Evolutionary conservation across 2,888 invertebrate species (phyloP).

Genomic region (Scaptomyza flava): DNA sequence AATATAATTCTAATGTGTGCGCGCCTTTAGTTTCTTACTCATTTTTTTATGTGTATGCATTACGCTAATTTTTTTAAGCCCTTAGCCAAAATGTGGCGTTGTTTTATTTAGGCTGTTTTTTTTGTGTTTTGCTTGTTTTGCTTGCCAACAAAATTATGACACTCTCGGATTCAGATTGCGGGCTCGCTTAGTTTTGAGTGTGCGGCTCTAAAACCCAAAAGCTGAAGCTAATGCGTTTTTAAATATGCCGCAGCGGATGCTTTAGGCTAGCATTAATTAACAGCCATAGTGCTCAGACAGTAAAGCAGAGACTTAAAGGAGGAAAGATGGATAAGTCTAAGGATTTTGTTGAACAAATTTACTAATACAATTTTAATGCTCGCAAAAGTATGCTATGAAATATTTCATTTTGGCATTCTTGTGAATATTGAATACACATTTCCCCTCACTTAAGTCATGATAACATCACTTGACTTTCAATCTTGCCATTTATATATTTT

Average conservation of each 20-base stretch:
- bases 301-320: no score
- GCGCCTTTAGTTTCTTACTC: constrained; percentile 3
- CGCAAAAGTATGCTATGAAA: neutral
- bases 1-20: constrained; percentile 44
- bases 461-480: no score
- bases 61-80: constrained; percentile 50
- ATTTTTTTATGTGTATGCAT: constrained; percentile 30
- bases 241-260: constrained; percentile 74
- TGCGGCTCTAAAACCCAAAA: constrained; percentile 34
- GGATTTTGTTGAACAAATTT: neutral
- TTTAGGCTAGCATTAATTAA: constrained; percentile 67
- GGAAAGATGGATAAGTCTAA: neutral
- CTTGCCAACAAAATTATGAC: constrained; percentile 47
- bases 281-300: constrained; percentile 35
- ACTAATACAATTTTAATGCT: neutral
- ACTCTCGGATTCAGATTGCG: constrained; percentile 29
- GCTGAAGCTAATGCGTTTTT: constrained; percentile 71
- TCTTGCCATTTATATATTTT: no score
- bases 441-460: no score
- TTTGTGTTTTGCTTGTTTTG: constrained; percentile 15
- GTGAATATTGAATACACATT: no score
- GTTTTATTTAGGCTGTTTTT: neutral
- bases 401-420: neutral
- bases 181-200: constrained; percentile 31
- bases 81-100: constrained; percentile 37